Conservation (phyloP, 1,140 invertebrate species). For the Antheraea mylitta region DNA sequence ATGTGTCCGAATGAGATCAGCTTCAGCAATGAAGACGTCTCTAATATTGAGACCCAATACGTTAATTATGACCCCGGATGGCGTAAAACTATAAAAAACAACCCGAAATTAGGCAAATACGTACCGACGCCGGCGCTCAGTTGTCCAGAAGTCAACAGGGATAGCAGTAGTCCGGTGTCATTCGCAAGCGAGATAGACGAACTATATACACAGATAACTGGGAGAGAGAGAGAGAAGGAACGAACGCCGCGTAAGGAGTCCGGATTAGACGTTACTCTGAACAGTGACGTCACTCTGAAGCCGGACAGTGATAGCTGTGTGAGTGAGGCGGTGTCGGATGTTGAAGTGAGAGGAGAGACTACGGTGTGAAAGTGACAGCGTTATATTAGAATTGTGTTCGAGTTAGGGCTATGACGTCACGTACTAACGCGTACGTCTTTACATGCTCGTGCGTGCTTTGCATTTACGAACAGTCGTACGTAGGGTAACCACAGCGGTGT, state of each 20-base stretch:
- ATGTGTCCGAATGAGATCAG: slow-evolving; percentile 77
- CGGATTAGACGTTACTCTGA: slow-evolving; percentile 57
- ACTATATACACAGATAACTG: slow-evolving; percentile 80
- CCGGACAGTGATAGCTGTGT: slow-evolving; percentile 75
- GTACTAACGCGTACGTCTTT: background rate
- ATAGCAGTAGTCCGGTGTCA: slow-evolving; percentile 61
- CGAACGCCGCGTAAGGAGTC: slow-evolving; percentile 45
- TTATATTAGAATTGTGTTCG: background rate
- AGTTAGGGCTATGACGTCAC: background rate
- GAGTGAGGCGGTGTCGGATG: slow-evolving; percentile 68
- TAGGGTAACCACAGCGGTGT: no score
- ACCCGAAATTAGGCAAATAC: slow-evolving; percentile 69
- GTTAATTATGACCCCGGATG: slow-evolving; percentile 73
- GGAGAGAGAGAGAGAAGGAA: slow-evolving; percentile 65
- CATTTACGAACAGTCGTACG: no score
- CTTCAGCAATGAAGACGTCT: slow-evolving; percentile 74
- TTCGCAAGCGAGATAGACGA: slow-evolving; percentile 80
- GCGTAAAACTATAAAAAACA: slow-evolving; percentile 68
- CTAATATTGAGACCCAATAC: slow-evolving; percentile 71
- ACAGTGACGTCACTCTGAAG: slow-evolving; percentile 65
- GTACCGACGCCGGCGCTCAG: slow-evolving; percentile 68
- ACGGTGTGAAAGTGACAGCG: slow-evolving; percentile 30
- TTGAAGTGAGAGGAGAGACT: slow-evolving; percentile 55
- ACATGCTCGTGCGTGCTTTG: background rate
- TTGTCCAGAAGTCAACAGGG: slow-evolving; percentile 68